These are phyloP conservation scores for Euschistus heros DNA, from an alignment of 1,140 invertebrate genomes.

Conservation along the genomic window DNA sequence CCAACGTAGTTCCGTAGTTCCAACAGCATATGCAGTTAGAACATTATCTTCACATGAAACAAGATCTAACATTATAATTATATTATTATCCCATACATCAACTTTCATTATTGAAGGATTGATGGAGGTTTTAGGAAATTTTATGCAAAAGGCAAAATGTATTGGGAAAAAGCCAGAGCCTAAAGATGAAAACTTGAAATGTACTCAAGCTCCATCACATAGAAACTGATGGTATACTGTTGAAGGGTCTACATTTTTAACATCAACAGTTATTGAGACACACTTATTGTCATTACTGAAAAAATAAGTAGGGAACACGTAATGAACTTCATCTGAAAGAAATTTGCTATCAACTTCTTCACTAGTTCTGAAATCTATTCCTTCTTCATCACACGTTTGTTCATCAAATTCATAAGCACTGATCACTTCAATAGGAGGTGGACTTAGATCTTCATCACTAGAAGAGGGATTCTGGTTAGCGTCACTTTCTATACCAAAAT, in stretches of 20 bases:
- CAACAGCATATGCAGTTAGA: not conserved
- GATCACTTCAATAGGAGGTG: constrained; percentile 67
- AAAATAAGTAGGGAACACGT: constrained; percentile 55
- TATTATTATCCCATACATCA: constrained; percentile 71
- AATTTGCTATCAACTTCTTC: constrained; percentile 31
- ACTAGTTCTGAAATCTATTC: constrained; percentile 3
- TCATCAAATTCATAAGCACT: constrained; percentile 39
- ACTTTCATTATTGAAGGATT: constrained; percentile 41
- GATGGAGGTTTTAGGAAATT: constrained; percentile 40
- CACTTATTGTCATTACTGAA: constrained; percentile 60
- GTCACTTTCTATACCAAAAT: constrained; percentile 66
- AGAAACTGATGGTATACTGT: constrained; percentile 48
- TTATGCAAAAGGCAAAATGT: constrained; percentile 62
- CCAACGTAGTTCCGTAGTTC: too few relatives aligned
- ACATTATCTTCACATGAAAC: not conserved
- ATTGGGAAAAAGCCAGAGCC: constrained; percentile 69
- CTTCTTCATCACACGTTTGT: not conserved
- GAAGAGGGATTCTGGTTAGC: constrained; percentile 29
- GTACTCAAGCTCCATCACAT: constrained; percentile 42
- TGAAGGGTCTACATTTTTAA: constrained; percentile 65
- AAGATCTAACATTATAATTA: constrained; percentile 31
- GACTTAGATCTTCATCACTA: constrained; percentile 24
- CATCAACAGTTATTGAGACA: constrained; percentile 64
- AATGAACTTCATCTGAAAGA: constrained; percentile 43
- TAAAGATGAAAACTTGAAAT: constrained; percentile 59